Base-by-base conservation (phyloP, 2,888 invertebrate genomes). In the Cephus sareptanus region DNA sequence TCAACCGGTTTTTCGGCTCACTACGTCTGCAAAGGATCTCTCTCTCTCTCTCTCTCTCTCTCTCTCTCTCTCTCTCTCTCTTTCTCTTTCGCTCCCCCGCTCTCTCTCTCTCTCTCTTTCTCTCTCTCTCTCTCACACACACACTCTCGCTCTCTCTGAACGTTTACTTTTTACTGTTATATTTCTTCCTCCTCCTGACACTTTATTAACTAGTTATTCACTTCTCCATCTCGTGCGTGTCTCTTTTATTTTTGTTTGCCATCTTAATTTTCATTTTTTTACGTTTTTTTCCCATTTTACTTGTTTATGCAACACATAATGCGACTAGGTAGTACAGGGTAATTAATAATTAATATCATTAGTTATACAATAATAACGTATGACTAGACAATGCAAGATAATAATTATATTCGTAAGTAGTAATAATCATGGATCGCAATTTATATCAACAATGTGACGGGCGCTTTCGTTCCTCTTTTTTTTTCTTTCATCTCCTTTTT, bases 381-480 rank as follows among this genome's bases (percentile, higher is more conserved):
- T 91, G 90, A 90, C 90, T 91, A 91, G 91, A 91, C 90, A 91
- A 91, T 91, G 91, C 90, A 91, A 91, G 91, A 91, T 91, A 91
- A 91, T 91, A 91, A 91, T 91, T 91, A 91, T 91, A 91, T 91
- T 56, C 87, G 88, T 91, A 91, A 91, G 90, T 91, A 90, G 87
- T 91, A 91, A 91, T 91, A 91, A 91, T 91, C 89, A 88, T 91
- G 90, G 91, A 90, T 91, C 89, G 91, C 90, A 91, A 91, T 91
- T 91, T 89, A 90, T 91, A 89, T 91, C 88, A 91, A 91, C 90
- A 90, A 91, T 90, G 89, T 91, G 88, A 87, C 85, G 89, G 89
- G 89, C 89, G 89, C 88, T 87, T 88, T 88, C 84, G 31, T 56
- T 56, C 40, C 40, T 74, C 75, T 75, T 69, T 79, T 76, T 78